These are phyloP conservation scores for Empis stercorea DNA, from an alignment of 2,888 invertebrate species.

Conservation along the genomic window DNA sequence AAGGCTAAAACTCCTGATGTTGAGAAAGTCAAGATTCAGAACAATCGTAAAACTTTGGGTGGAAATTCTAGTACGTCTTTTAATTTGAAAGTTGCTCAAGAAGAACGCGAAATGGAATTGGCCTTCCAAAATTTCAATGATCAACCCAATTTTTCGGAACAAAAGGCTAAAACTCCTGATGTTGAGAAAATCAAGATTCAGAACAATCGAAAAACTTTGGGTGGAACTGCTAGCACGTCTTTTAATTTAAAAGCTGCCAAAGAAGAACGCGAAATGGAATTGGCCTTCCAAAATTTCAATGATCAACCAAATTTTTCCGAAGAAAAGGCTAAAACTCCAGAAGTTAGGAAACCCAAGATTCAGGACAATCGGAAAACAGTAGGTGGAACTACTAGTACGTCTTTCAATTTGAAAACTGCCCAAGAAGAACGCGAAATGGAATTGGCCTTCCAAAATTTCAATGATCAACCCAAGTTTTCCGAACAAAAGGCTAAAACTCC, in stretches of 20 bases:
- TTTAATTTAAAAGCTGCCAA: constrained; percentile 6
- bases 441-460: constrained; percentile 7
- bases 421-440: constrained; percentile 4
- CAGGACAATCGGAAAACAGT: constrained; percentile 4
- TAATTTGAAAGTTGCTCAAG: constrained; percentile 5
- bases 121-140: constrained; percentile 9
- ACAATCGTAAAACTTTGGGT: background rate
- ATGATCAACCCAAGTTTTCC: constrained; percentile 4
- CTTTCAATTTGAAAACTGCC: constrained; percentile 2
- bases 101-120: constrained; percentile 2
- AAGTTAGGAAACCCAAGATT: background rate
- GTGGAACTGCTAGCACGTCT: background rate
- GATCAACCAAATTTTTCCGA: constrained; percentile 4
- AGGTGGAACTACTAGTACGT: background rate
- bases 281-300: constrained; percentile 9
- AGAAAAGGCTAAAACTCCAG: constrained; percentile 5
- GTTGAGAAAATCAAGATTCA: background rate
- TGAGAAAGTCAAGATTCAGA: background rate
- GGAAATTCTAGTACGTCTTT: constrained; percentile 3
- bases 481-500: constrained; percentile 1
- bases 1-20: constrained; percentile 5
- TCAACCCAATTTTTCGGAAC: background rate
- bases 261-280: constrained; percentile 5
- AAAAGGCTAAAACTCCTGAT: constrained; percentile 4
- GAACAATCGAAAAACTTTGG: constrained; percentile 6